Evolutionary conservation across 2,888 invertebrate species (phyloP), one percentile per base, ranked within the genome.

Genomic region (Hydroisotoma schaefferi): DNA sequence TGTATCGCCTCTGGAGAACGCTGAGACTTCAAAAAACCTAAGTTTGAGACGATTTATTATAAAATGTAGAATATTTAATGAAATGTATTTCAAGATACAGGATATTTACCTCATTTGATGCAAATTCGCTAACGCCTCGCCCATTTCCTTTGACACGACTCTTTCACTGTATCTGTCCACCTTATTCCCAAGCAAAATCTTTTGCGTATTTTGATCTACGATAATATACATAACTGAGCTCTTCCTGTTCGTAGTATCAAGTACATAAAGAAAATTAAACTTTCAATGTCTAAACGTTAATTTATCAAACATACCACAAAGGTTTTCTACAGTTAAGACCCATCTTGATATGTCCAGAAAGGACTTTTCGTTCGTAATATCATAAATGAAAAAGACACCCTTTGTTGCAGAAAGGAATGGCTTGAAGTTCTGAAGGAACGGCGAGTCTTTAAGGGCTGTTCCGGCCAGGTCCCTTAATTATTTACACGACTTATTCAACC

Each of bases 381-480:
- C 68, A 44, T 63, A 68, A 5, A 65, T 61, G 27, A 65, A 57
- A 10, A 68, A 40, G 5, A 63, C 53, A 3, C 68, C 68, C 22
- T 59, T 57, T 2, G 62, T 52, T 15, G n/a, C 5, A 4, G 5
- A 8, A 40, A 40, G 15, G 3, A 15, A 10, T 5, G 40, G n/a
- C n/a, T 15, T 40, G n/a, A 20, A 18, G 5, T 5, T 15, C n/a
- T 40, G 8, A 40, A 40, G 40, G 20, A 5, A 18, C 20, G n/a
- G 20, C 15, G 8, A 8, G 15, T 33, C 15, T 33, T 10, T 10
- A 8, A 33, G 15, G 8, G 20, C n/a, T 15, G 5, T 40, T 4
- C 40, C 40, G 20, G n/a, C 20, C 5, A 40, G 8, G 20, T 40
- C 40, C 40, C 40, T 40, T 15, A 40, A n/a, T n/a, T n/a, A n/a